Conservation (phyloP, 2,113 vertebrate species). For the Ariopsis seemanni region DNA sequence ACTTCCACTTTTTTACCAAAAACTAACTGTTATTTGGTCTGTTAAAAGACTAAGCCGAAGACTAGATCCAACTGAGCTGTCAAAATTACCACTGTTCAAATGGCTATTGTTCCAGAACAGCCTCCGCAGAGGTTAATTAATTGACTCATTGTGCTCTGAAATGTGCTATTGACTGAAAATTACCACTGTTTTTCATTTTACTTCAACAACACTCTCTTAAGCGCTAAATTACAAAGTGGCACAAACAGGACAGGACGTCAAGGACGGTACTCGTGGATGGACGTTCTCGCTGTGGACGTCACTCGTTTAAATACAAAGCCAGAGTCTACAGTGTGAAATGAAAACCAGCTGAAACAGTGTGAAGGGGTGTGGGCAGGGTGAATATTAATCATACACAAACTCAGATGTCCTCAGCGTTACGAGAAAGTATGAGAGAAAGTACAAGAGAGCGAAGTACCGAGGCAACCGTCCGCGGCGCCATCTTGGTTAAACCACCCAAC, state of each 20-base stretch:
- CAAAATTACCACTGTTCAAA: background rate
- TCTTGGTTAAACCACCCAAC: background rate
- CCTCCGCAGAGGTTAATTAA: background rate
- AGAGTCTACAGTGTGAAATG: background rate
- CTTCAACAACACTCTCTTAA: background rate
- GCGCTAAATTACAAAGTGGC: background rate
- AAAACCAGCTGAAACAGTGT: background rate
- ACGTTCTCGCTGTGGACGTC: background rate
- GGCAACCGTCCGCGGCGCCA: no score
- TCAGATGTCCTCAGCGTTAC: background rate
- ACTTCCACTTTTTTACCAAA: background rate
- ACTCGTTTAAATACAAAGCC: slow-evolving; percentile 13
- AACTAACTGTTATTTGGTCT: background rate
- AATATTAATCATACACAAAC: slow-evolving; percentile 9
- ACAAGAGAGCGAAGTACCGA: no score
- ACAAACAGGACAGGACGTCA: background rate
- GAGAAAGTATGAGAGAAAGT: no score
- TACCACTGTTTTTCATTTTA: background rate
- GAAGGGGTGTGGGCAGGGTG: background rate
- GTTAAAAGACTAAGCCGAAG: background rate
- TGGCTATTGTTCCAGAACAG: background rate
- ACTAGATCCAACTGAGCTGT: background rate
- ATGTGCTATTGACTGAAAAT: background rate
- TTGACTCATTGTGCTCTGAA: background rate
- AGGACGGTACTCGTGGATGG: background rate